Evolutionary conservation across 1,140 invertebrate species (phyloP).

Genomic region (Rhyzopertha dominica): DNA sequence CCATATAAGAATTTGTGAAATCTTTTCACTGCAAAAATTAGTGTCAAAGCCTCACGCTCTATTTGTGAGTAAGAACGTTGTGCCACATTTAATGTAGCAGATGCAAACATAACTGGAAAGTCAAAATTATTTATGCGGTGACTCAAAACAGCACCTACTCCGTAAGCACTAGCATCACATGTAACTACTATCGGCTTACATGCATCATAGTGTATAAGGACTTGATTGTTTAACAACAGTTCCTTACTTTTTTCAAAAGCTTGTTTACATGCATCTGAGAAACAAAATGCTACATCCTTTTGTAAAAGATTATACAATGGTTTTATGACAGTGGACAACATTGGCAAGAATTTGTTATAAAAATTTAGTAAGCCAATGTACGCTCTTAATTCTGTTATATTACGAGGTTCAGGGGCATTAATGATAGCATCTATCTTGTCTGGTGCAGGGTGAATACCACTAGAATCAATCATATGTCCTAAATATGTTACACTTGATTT

Average conservation of each 20-base stretch:
- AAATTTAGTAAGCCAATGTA: constrained; percentile 46
- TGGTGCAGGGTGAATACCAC: constrained; percentile 40
- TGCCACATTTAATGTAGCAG: constrained; percentile 15
- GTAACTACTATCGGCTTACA: constrained; percentile 27
- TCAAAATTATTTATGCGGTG: constrained; percentile 29
- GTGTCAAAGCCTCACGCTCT: constrained; percentile 27
- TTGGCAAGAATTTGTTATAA: constrained; percentile 42
- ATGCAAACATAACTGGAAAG: constrained; percentile 41
- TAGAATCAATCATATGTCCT: constrained; percentile 38
- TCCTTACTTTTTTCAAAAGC: constrained; percentile 36
- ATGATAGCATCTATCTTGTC: constrained; percentile 39
- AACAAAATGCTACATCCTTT: constrained; percentile 36
- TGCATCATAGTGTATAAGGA: constrained; percentile 37
- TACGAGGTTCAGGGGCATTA: constrained; percentile 32
- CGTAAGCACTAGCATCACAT: constrained; percentile 38
- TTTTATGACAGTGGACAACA: constrained; percentile 37
- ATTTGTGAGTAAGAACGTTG: constrained; percentile 25
- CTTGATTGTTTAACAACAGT: constrained; percentile 24
- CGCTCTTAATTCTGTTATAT: constrained; percentile 35
- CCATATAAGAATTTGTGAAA: constrained; percentile 24
- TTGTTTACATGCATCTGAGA: constrained; percentile 34
- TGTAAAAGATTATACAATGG: constrained; percentile 42
- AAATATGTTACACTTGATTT: constrained; percentile 37
- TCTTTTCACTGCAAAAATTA: constrained; percentile 24
- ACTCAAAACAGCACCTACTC: constrained; percentile 41